Base-by-base conservation (phyloP, 2,888 invertebrate genomes). In the Smittia sp. region DNA sequence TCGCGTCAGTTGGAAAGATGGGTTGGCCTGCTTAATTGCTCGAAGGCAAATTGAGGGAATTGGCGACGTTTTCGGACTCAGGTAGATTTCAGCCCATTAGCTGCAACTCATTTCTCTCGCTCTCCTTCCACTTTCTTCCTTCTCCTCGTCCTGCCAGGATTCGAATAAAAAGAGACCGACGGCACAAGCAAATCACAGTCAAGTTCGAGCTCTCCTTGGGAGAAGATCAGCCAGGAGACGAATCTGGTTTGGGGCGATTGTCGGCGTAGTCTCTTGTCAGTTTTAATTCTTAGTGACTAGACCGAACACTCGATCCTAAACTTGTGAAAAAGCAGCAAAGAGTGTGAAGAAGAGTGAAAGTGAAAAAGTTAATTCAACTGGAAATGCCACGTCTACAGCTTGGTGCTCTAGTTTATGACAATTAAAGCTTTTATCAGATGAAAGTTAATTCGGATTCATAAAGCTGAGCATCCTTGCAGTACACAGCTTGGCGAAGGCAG, bases 401-500 rank as follows among this genome's bases (percentile, higher is more conserved):
- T 81, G 80, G 80, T 81, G 80, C 77, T 79, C 78, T 80, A 79
- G 77, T 79, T 81, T 80, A 79, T 80, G 80, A 79, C 79, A 62
- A 74, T 70, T 76, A 76, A 75, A 74, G 76, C 27, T 18, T 20
- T 58, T 58, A 6, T 20, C 2, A 54, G 1, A 52, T 25, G 11
- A 54, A 27, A 18, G 22, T 7, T 3, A 58, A 58, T 22, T 46
- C n/a, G n/a, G 39, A 76, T 78, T 81, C 82, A 82, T 83, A 82
- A 83, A 83, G 83, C 83, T 83, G 80, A 80, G 80, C 78, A 79
- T 79, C 79, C 78, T 77, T 78, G 78, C 77, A 78, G 77, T 78
- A 62, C 22, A 25, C 20, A 22, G 62, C 39, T 73, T 32, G 62
- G 69, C 24, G 54, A 25, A 52, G 13, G 25, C 65, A 52, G n/a